Conservation (phyloP, 35 echinoderm and acorn worm genomes). For the Apostichopus parvimensis region DNA sequence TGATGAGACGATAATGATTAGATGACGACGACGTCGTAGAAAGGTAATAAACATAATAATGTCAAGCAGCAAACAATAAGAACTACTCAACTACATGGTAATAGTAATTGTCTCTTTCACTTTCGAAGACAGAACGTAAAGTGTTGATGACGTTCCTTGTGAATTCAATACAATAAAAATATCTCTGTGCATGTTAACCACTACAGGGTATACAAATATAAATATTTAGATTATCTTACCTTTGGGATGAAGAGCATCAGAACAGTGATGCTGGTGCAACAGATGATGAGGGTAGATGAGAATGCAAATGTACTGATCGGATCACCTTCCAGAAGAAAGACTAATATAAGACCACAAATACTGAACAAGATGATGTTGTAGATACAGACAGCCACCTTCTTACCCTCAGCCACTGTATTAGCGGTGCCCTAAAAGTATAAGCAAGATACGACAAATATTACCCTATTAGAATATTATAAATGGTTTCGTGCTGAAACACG, state of each 20-base stretch:
- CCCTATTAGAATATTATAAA: not conserved
- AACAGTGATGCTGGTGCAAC: not conserved
- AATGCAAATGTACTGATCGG: not conserved
- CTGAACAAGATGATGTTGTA: constrained; percentile 14
- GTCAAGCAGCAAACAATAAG: not conserved
- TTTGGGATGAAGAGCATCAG: constrained; percentile 9
- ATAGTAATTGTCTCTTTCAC: not conserved
- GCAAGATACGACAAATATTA: not conserved
- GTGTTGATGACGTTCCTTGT: not conserved
- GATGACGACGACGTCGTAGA: not conserved
- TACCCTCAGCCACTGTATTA: not conserved
- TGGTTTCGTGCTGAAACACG: not conserved
- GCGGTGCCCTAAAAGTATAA: not conserved
- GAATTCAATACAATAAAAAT: not conserved
- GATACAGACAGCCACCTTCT: not conserved
- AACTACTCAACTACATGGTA: not conserved
- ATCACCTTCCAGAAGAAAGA: not conserved
- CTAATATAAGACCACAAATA: not conserved
- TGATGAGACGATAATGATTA: no score
- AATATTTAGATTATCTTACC: not conserved
- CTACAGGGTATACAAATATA: not conserved
- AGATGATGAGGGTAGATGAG: constrained; percentile 7
- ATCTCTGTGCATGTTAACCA: not conserved
- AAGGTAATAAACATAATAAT: not conserved
- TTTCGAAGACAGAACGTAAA: no score